phyloP scores from a whole-genome alignment of 2,888 invertebrate genomes.

The Brachyptera putata region DNA sequence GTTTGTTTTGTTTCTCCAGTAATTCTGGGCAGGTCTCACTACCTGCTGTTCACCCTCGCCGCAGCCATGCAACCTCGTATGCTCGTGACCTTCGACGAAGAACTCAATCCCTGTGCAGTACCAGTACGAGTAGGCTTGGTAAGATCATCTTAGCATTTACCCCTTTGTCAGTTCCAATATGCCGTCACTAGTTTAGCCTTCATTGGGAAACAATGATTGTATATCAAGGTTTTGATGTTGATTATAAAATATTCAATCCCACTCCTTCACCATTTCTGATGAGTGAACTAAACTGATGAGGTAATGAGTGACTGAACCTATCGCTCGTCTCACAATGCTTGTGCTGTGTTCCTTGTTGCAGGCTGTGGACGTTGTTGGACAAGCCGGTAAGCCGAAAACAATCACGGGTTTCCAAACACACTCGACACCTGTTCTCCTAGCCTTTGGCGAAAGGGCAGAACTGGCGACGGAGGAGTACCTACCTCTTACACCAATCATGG shows the following conservation, averaged over 20 bases:
- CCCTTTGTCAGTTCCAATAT: too few species aligned
- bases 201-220: too few species aligned
- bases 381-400: slow-evolving; percentile 62
- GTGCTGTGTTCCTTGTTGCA: too few species aligned
- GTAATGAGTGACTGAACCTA: too few species aligned
- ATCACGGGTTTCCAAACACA: slow-evolving; percentile 67
- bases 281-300: too few species aligned
- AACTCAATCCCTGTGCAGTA: slow-evolving; percentile 53
- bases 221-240: too few species aligned
- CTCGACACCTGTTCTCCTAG: slow-evolving; percentile 58
- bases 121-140: slow-evolving; percentile 44
- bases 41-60: slow-evolving; percentile 55
- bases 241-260: too few species aligned
- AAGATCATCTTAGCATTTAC: too few species aligned
- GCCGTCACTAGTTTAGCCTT: too few species aligned
- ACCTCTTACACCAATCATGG: slow-evolving; percentile 55
- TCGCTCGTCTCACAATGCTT: too few species aligned
- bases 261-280: too few species aligned
- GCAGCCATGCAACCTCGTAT: slow-evolving; percentile 61
- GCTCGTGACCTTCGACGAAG: slow-evolving; percentile 58
- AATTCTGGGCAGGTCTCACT: slow-evolving; percentile 54
- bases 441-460: slow-evolving; percentile 59
- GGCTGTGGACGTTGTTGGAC: slow-evolving; percentile 62
- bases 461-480: slow-evolving; percentile 60
- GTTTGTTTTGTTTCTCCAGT: slow-evolving; percentile 36